Conservation (phyloP, 53 echinoderm and acorn worm genomes). For the Luidia sarsii region DNA sequence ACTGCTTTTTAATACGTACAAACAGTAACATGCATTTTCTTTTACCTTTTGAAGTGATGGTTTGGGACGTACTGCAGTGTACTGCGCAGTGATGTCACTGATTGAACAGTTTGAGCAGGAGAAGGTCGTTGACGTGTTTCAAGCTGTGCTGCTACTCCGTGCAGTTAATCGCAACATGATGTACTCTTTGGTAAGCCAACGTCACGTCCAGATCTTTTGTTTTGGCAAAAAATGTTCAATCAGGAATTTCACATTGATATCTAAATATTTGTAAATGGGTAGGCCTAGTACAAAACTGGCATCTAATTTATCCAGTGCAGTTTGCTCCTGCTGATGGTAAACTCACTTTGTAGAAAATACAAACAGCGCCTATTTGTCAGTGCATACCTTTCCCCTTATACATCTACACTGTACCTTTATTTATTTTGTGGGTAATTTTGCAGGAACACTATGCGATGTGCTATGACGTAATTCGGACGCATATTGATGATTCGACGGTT, state of each 20-base stretch:
- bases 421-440: too few species aligned
- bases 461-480: not conserved
- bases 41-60: slow-evolving; percentile 15
- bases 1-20: not conserved
- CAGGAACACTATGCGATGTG: slow-evolving; percentile 32
- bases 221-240: not conserved
- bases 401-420: too few species aligned
- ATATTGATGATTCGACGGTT: not conserved
- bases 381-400: too few species aligned
- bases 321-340: too few species aligned
- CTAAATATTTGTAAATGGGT: not conserved
- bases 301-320: too few species aligned
- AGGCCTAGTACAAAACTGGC: too few species aligned
- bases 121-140: slow-evolving; percentile 25
- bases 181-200: slow-evolving; percentile 29
- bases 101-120: slow-evolving; percentile 26
- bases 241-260: not conserved
- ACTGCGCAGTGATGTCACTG: slow-evolving; percentile 34
- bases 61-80: slow-evolving; percentile 18
- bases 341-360: too few species aligned
- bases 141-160: slow-evolving; percentile 13
- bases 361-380: too few species aligned
- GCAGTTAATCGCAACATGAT: slow-evolving; percentile 13
- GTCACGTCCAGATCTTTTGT: too few species aligned
- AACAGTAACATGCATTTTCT: not conserved